These are phyloP conservation scores for Erynnis tages DNA, from an alignment of 2,888 invertebrate genomes.

Conservation along the genomic window DNA sequence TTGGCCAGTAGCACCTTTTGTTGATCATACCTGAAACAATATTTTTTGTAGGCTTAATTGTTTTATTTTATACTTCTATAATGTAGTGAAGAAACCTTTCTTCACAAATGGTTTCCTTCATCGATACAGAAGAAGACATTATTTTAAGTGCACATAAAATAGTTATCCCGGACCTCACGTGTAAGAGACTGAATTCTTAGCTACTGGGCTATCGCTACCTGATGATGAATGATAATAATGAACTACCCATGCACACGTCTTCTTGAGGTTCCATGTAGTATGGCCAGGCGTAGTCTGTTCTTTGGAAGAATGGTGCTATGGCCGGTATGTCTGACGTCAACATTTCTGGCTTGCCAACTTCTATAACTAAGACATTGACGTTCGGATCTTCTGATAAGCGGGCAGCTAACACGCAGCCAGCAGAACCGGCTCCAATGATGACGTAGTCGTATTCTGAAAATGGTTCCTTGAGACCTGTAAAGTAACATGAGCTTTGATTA, in stretches of 20 bases:
- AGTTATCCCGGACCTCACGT: no score
- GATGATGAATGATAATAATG: no score
- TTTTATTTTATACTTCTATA: no score
- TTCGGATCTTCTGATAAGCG: constrained; percentile 71
- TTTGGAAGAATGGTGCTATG: constrained; percentile 79
- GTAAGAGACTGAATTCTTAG: no score
- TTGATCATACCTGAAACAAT: constrained; percentile 57
- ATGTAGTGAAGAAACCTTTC: no score
- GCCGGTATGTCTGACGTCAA: constrained; percentile 77
- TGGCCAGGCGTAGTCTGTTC: constrained; percentile 82
- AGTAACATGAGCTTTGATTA: no score
- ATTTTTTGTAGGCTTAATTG: not conserved
- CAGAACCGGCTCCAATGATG: constrained; percentile 82
- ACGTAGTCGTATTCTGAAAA: constrained; percentile 77
- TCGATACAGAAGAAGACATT: no score
- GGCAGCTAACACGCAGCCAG: constrained; percentile 77
- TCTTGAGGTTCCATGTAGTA: constrained; percentile 82
- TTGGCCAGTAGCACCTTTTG: constrained; percentile 84
- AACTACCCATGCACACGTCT: constrained; percentile 71
- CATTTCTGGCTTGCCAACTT: constrained; percentile 73
- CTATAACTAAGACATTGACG: constrained; percentile 82
- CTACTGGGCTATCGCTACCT: no score
- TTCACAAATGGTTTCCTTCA: no score
- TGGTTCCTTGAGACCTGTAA: constrained; percentile 58
- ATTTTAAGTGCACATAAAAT: no score